phyloP scores from a whole-genome alignment of 1,140 invertebrate genomes.

The Zaprionus vittiger region DNA sequence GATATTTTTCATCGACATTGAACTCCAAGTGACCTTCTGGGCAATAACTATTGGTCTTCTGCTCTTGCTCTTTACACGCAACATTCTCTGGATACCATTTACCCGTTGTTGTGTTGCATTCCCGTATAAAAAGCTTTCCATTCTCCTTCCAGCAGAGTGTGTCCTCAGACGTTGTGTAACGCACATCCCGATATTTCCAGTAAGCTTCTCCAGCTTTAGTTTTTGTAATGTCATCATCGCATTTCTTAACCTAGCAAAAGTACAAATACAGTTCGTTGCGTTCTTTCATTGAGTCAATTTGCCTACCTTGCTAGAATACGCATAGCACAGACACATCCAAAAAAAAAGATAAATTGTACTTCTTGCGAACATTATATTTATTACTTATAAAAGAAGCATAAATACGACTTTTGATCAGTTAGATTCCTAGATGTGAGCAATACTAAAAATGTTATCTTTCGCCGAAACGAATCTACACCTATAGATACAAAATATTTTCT shows the following conservation, averaged over 20 bases:
- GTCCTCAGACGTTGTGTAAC: constrained; percentile 45
- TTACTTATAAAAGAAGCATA: neutral
- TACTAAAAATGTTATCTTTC: constrained; percentile 24
- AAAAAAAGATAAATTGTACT: neutral
- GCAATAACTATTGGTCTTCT: constrained; percentile 38
- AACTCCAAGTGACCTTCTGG: constrained; percentile 59
- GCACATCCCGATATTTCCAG: constrained; percentile 47
- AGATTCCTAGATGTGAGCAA: neutral
- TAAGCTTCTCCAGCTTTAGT: constrained; percentile 13
- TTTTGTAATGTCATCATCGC: constrained; percentile 34
- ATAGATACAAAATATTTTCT: constrained; percentile 21
- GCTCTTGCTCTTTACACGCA: constrained; percentile 9
- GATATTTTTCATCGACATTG: neutral
- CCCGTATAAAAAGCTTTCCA: constrained; percentile 35
- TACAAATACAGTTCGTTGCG: neutral
- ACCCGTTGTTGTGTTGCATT: constrained; percentile 42
- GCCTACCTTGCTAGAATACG: constrained; percentile 27
- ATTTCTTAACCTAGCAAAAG: constrained; percentile 32
- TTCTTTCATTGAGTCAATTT: neutral
- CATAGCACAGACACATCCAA: neutral
- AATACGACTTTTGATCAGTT: neutral
- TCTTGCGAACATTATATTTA: neutral
- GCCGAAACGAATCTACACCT: neutral
- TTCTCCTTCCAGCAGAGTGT: constrained; percentile 38
- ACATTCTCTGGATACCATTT: constrained; percentile 45